A percentile compares a stretch with the other conserved stretches of the same genome.
Evolutionary conservation across 1,140 invertebrate genomes (phyloP).

Genomic region (Rhyacophila brunnea): DNA sequence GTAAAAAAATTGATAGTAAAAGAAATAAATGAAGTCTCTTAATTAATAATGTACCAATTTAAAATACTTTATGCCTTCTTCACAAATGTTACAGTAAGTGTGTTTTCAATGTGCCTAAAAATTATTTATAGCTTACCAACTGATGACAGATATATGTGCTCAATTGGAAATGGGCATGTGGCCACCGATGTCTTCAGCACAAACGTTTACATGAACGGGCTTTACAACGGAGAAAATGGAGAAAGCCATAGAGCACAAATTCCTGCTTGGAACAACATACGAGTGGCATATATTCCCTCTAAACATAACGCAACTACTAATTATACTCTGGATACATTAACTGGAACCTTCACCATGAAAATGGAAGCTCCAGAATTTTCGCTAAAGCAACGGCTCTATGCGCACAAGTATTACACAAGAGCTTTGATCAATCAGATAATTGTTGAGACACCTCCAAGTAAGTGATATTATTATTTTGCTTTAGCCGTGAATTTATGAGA

Average conservation of each 20-base stretch:
- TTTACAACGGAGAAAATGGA: conserved; percentile 55
- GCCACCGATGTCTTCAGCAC: conserved; percentile 58
- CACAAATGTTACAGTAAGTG: too few species aligned
- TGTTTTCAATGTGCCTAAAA: too few species aligned
- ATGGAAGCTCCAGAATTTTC: conserved; percentile 46
- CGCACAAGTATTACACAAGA: conserved; percentile 57
- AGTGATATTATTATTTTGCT: too few species aligned
- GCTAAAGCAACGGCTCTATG: conserved; percentile 53
- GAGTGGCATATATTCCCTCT: conserved; percentile 44
- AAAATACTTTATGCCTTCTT: too few species aligned
- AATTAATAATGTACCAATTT: too few species aligned
- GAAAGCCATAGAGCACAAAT: conserved; percentile 56
- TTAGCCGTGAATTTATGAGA: too few species aligned
- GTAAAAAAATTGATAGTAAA: too few species aligned
- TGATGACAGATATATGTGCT: conserved; percentile 57
- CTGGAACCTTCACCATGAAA: conserved; percentile 45
- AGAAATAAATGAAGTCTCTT: too few species aligned
- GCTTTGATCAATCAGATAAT: conserved; percentile 57
- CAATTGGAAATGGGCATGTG: conserved; percentile 57
- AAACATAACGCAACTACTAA: conserved; percentile 36
- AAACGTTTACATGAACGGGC: conserved; percentile 57
- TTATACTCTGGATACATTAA: conserved; percentile 47
- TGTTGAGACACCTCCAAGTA: conserved; percentile 31
- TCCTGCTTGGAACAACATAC: conserved; percentile 56
- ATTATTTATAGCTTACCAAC: conserved; percentile 54